phyloP scores from a whole-genome alignment of 2,888 invertebrate species.

The Stenichneumon culpator region DNA sequence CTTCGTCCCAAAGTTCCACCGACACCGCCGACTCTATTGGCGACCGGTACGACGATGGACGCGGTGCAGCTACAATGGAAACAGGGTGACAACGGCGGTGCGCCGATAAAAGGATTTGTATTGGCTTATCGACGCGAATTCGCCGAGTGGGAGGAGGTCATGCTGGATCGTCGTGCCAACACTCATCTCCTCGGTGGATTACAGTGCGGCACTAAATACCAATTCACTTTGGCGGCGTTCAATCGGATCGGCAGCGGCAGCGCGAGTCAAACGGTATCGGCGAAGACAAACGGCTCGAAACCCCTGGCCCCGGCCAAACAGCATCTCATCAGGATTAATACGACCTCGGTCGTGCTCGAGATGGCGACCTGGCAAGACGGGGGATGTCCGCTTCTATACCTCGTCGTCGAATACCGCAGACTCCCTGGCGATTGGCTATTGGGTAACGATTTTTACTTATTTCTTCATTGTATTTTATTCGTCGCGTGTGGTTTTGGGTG shows the following conservation, averaged over 20 bases:
- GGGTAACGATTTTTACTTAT: conserved; percentile 71
- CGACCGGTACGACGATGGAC: conserved; percentile 86
- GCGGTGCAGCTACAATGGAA: conserved; percentile 87
- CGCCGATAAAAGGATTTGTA: conserved; percentile 86
- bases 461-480: too few relatives aligned
- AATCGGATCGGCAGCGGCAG: conserved; percentile 85
- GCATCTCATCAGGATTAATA: conserved; percentile 81
- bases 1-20: conserved; percentile 86
- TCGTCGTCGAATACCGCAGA: conserved; percentile 84
- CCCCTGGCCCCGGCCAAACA: conserved; percentile 83
- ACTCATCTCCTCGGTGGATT: conserved; percentile 83
- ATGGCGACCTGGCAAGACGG: conserved; percentile 84
- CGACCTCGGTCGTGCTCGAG: conserved; percentile 84
- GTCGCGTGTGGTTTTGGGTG: too few relatives aligned
- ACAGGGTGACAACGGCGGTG: conserved; percentile 86
- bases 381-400: conserved; percentile 84
- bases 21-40: conserved; percentile 86
- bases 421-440: conserved; percentile 82
- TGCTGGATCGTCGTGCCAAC: conserved; percentile 85
- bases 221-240: conserved; percentile 84
- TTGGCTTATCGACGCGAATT: conserved; percentile 86
- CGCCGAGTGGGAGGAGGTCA: conserved; percentile 87
- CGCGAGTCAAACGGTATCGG: conserved; percentile 83
- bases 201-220: conserved; percentile 84
- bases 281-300: conserved; percentile 84